Evolutionary conservation across 2,113 vertebrate species (phyloP).

Genomic region (Mastomys coucha): DNA sequence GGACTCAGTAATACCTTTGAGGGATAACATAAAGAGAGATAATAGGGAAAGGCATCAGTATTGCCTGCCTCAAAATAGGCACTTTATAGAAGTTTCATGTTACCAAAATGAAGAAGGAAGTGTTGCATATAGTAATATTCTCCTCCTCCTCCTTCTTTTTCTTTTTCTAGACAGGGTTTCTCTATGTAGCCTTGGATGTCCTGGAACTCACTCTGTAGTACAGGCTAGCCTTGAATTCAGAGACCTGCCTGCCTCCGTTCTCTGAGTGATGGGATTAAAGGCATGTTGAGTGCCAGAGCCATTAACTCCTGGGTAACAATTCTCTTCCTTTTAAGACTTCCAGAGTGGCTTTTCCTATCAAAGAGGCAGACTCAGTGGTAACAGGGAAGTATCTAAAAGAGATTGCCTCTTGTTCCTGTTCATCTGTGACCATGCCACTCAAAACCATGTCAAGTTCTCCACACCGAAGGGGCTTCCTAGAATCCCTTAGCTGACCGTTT

Average conservation of each 20-base stretch:
- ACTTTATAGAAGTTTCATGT: not conserved
- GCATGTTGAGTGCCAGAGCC: not conserved
- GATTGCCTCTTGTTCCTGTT: not conserved
- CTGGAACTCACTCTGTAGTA: not conserved
- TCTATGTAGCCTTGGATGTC: not conserved
- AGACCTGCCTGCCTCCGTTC: too few species aligned
- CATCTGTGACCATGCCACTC: not conserved
- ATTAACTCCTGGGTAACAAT: not conserved
- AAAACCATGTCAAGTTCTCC: not conserved
- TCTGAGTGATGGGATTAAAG: not conserved
- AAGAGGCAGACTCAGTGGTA: not conserved
- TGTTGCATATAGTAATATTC: not conserved
- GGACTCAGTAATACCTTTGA: not conserved
- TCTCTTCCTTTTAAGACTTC: not conserved
- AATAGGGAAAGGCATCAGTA: not conserved
- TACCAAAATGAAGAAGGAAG: not conserved
- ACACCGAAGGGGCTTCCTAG: not conserved
- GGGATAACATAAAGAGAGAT: not conserved
- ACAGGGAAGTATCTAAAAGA: slow-evolving; percentile 14
- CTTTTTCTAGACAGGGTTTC: not conserved
- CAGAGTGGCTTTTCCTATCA: slow-evolving; percentile 25
- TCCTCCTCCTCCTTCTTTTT: not conserved
- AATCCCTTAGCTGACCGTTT: not conserved
- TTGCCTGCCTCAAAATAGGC: not conserved
- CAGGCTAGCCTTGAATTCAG: not conserved